Evolutionary conservation across 2,113 vertebrate genomes (phyloP).

Genomic region (Dasypus novemcinctus): DNA sequence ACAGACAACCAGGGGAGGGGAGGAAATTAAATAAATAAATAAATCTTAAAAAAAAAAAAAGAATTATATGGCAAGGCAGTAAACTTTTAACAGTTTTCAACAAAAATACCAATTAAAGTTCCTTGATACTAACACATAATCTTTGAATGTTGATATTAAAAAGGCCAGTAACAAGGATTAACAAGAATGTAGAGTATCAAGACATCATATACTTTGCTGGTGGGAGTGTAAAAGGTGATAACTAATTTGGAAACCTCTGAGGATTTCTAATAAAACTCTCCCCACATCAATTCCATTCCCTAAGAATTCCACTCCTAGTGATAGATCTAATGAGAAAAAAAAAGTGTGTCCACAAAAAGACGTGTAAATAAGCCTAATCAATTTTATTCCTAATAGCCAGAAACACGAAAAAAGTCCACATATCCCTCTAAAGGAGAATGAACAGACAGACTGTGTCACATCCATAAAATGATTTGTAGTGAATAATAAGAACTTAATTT

Average conservation of each 20-base stretch:
- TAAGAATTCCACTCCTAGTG: neutral
- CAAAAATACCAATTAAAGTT: neutral
- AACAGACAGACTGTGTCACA: neutral
- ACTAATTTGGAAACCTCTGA: neutral
- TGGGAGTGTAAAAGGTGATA: neutral
- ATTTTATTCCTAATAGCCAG: neutral
- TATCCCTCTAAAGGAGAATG: neutral
- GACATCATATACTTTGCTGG: neutral
- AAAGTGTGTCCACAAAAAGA: no score
- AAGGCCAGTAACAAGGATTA: neutral
- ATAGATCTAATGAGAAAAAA: neutral
- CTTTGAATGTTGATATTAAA: neutral
- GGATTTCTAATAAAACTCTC: neutral
- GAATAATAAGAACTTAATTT: neutral
- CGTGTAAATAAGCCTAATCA: neutral
- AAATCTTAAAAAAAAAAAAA: no score
- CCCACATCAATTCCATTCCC: neutral
- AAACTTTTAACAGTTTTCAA: neutral
- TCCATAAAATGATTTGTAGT: neutral
- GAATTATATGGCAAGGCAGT: neutral
- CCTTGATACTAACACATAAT: neutral
- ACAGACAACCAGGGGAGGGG: no score
- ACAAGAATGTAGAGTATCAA: no score
- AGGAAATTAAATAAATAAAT: no score
- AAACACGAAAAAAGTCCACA: neutral